Percentiles rank a stretch among this genome's conserved stretches.
phyloP scores from a whole-genome alignment of 2,113 vertebrate genomes.

The Myxocyprinus asiaticus region DNA sequence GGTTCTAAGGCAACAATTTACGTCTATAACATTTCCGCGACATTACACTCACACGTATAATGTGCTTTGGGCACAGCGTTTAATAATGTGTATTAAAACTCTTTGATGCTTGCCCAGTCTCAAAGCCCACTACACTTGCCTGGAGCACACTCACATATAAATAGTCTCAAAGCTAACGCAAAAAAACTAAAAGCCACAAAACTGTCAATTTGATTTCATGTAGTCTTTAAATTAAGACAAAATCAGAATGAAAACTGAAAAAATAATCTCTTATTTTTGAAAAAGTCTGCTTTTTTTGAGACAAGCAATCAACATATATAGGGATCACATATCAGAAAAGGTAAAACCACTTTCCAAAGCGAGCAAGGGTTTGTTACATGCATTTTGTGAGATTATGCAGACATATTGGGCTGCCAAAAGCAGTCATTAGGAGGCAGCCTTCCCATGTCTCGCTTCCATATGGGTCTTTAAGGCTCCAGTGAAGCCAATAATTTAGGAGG shows the following conservation, averaged over 20 bases:
- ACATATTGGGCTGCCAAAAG: constrained; percentile 25
- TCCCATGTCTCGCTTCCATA: constrained; percentile 27
- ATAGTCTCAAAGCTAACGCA: too few relatives aligned
- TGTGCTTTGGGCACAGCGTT: too few relatives aligned
- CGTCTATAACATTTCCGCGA: too few relatives aligned
- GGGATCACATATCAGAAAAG: constrained; percentile 3
- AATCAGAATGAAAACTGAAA: not conserved
- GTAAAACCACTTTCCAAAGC: constrained; percentile 3
- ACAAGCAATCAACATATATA: not conserved
- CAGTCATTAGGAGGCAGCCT: constrained; percentile 17
- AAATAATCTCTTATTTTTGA: not conserved
- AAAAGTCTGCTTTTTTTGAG: not conserved
- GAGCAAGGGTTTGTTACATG: not conserved
- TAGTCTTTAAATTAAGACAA: too few relatives aligned
- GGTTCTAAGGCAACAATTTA: too few relatives aligned
- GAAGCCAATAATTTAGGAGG: constrained; percentile 41
- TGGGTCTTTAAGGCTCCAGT: constrained; percentile 31
- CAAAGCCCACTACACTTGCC: too few relatives aligned
- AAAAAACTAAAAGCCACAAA: too few relatives aligned
- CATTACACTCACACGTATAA: too few relatives aligned
- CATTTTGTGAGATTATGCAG: constrained; percentile 18
- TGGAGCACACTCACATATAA: too few relatives aligned
- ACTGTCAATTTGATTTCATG: too few relatives aligned
- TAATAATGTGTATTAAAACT: too few relatives aligned
- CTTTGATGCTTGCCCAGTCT: too few relatives aligned